Base-by-base conservation (phyloP, 2,888 invertebrate species). In the Conops quadrifasciatus region DNA sequence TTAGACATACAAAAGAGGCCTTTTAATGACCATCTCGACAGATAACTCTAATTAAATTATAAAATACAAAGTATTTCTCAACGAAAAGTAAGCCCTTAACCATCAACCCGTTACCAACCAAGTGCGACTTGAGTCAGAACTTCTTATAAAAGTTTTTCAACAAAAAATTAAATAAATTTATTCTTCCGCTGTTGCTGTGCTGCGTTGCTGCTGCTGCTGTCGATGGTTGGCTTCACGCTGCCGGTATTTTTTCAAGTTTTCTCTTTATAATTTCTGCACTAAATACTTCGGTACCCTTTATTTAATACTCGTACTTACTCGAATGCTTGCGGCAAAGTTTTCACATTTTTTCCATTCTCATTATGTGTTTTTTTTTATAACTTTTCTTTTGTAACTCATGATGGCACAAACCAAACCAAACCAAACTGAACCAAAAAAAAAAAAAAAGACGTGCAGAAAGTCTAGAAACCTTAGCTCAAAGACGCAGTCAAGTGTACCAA, bases 221-320 rank as follows among this genome's bases (percentile, higher is more conserved):
- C 26, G 21, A 26, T 60, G 11, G 11, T 60, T 3, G 26, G 24
- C 28, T 65, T 30, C 15, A 13, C 13, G 4, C 53, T n/a, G 21
- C n/a, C n/a, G 45, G 13, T 9, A 13, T n/a, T 21, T 64, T 26
- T 24, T 26, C 3, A 66, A 56, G 43, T 56, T 58, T 58, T n/a
- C 58, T 67, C 45, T 9, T 58, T 56, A 28, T 67, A 56, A 47
- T 67, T 67, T 67, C 67, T 59, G 67, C 67, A 67, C 67, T 59
- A 67, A 36, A 36, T 36, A 36, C 36, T 36, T 36, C 36, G 36
- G 36, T 36, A 36, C 5, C 36, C 36, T 36, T 36, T 36, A 36
- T 36, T 36, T 36, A 36, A 36, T 36, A 36, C 36, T 36, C 36
- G 36, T 49, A 11, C 45, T 45, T 45, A 1, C 24, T 19, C 2